Percentiles rank a stretch among this genome's conserved stretches.
Evolutionary conservation across 53 echinoderm and acorn worm species (phyloP).

Genomic region (Luidia sarsii): DNA sequence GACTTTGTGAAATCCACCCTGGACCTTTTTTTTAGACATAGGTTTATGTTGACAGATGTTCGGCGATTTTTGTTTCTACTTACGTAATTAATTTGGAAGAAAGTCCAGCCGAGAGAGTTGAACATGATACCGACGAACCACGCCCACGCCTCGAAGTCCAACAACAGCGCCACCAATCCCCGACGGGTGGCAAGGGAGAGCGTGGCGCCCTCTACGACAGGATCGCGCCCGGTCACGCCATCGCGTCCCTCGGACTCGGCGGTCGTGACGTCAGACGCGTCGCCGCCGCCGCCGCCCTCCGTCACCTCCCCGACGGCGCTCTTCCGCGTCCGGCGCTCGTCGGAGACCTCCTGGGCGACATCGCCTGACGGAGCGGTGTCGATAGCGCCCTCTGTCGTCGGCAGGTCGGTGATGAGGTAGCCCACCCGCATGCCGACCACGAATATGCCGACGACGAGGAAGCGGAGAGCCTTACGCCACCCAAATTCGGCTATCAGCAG

Average conservation of each 20-base stretch:
- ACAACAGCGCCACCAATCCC: not conserved
- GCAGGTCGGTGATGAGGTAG: not conserved
- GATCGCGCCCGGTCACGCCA: too few relatives aligned
- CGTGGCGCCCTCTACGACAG: too few relatives aligned
- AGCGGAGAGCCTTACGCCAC: slow-evolving; percentile 74
- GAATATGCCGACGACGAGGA: slow-evolving; percentile 69
- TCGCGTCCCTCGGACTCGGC: too few relatives aligned
- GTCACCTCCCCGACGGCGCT: too few relatives aligned
- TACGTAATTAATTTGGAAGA: slow-evolving; percentile 38
- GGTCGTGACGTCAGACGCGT: too few relatives aligned
- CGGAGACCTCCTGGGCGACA: too few relatives aligned
- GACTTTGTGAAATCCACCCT: too few relatives aligned
- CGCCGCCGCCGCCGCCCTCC: too few relatives aligned
- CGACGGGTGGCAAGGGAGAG: not conserved
- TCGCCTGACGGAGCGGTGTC: too few relatives aligned
- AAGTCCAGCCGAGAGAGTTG: not conserved
- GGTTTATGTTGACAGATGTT: too few relatives aligned
- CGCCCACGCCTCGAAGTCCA: not conserved
- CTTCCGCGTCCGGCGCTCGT: too few relatives aligned
- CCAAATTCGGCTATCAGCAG: slow-evolving; percentile 59
- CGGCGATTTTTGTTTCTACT: not conserved
- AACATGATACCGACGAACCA: not conserved
- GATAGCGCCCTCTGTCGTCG: not conserved
- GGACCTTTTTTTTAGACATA: too few relatives aligned
- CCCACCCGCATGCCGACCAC: slow-evolving; percentile 2